These are phyloP conservation scores for Berghia stephanieae DNA, from an alignment of 1,140 invertebrate species.

Conservation along the genomic window DNA sequence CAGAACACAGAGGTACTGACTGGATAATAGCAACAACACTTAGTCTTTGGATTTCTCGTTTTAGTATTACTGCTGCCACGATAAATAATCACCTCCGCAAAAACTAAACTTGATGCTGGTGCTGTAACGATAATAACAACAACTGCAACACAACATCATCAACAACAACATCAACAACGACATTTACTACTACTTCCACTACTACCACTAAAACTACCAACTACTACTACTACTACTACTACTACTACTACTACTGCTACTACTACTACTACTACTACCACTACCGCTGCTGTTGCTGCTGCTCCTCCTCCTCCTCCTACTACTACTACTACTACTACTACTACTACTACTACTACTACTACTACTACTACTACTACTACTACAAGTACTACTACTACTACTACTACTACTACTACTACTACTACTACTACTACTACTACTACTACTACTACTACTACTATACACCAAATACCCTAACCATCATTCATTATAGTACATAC, in stretches of 20 bases:
- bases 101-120: neutral
- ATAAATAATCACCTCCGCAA: neutral
- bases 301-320: slow-evolving; percentile 13
- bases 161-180: neutral
- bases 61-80: neutral
- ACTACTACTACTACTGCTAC: slow-evolving; percentile 35
- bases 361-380: slow-evolving; percentile 34
- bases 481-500: no score
- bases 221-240: slow-evolving; percentile 35
- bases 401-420: slow-evolving; percentile 2
- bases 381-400: slow-evolving; percentile 25
- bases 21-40: neutral
- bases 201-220: slow-evolving; percentile 28
- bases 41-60: neutral
- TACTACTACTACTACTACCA: slow-evolving; percentile 33
- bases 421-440: slow-evolving; percentile 26
- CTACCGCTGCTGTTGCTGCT: slow-evolving; percentile 29
- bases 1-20: no score
- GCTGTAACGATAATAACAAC: slow-evolving; percentile 24
- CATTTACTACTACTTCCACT: slow-evolving; percentile 24
- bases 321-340: slow-evolving; percentile 33
- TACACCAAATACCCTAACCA: neutral
- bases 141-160: no score
- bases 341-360: slow-evolving; percentile 30
- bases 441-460: no score